A percentile compares a stretch with the other conserved stretches of the same genome.
Conservation (phyloP, 2,888 invertebrate species). For the Acleris literana region DNA sequence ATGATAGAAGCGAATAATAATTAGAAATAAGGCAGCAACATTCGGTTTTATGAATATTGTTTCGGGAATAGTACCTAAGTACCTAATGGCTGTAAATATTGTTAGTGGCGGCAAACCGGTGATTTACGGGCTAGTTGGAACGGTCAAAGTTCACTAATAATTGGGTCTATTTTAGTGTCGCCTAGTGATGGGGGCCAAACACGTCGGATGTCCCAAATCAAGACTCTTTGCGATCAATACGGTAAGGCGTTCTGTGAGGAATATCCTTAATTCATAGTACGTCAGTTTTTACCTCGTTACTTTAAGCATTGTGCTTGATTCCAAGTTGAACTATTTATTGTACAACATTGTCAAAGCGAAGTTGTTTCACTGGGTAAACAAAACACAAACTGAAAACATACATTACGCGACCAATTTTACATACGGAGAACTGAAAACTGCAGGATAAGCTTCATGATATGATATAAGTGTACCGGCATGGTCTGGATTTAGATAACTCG, state of each 20-base stretch:
- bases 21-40: too few species aligned
- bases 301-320: slow-evolving; percentile 6
- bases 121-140: neutral
- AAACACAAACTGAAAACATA: too few species aligned
- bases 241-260: neutral
- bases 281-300: slow-evolving; percentile 14
- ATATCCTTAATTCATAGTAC: too few species aligned
- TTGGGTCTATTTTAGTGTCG: slow-evolving; percentile 55
- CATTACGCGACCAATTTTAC: neutral
- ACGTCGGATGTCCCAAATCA: slow-evolving; percentile 53
- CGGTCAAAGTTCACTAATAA: slow-evolving; percentile 25
- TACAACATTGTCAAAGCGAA: too few species aligned
- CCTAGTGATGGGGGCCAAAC: slow-evolving; percentile 67
- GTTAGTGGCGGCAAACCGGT: neutral
- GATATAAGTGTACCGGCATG: neutral
- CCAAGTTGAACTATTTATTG: neutral
- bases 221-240: slow-evolving; percentile 56
- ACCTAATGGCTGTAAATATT: too few species aligned
- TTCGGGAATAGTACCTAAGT: too few species aligned
- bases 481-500: slow-evolving; percentile 47
- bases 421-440: neutral
- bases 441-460: neutral
- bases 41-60: too few species aligned
- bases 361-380: too few species aligned
- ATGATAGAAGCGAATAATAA: too few species aligned